Percentiles rank a stretch among this genome's conserved stretches.
phyloP scores from a whole-genome alignment of 2,797 vertebrate species.

The Sternotherus odoratus region DNA sequence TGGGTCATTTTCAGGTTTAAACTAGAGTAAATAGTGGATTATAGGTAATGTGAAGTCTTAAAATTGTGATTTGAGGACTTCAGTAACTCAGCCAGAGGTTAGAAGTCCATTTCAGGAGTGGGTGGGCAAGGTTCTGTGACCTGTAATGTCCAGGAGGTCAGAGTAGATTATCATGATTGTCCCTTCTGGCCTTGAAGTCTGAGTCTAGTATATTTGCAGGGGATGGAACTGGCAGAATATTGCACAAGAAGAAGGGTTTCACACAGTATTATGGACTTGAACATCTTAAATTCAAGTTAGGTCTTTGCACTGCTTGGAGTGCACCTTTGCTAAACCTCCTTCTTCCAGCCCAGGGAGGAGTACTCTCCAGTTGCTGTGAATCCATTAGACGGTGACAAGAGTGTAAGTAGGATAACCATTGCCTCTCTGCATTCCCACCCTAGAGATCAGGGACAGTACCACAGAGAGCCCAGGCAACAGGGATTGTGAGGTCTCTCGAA shows the following conservation, averaged over 20 bases:
- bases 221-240: neutral
- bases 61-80: neutral
- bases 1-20: neutral
- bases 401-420: neutral
- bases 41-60: neutral
- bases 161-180: neutral
- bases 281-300: neutral
- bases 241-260: neutral
- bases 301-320: neutral
- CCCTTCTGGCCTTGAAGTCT: neutral
- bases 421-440: neutral
- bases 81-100: neutral
- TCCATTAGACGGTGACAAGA: neutral
- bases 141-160: neutral
- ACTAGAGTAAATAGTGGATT: neutral
- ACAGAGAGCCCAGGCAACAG: neutral
- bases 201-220: neutral
- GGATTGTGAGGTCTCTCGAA: neutral
- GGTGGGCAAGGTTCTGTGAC: neutral
- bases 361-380: constrained; percentile 8
- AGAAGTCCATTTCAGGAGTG: neutral
- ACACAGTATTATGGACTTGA: neutral
- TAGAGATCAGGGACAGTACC: neutral
- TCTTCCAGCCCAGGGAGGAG: neutral
- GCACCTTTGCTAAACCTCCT: neutral